A percentile compares a stretch with the other conserved stretches of the same genome.
These are phyloP conservation scores for Platyrinchus mystaceus DNA, from an alignment of 2,797 vertebrate species.

Conservation along the genomic window DNA sequence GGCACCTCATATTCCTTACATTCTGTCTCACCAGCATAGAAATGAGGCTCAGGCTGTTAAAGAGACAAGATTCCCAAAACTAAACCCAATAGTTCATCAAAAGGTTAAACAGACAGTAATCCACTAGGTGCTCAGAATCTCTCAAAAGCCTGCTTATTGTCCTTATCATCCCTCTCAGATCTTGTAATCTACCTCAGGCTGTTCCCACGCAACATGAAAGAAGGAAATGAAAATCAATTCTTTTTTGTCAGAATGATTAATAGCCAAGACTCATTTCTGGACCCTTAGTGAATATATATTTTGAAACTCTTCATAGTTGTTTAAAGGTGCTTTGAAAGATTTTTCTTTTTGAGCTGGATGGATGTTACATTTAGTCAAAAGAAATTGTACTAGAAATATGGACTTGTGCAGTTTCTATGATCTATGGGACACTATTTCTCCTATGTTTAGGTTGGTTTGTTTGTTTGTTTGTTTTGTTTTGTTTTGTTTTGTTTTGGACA, in stretches of 20 bases:
- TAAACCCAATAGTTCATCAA: not conserved
- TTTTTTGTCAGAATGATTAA: conserved; percentile 43
- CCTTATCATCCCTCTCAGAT: not conserved
- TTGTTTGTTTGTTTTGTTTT: no score
- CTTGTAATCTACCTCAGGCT: conserved; percentile 20
- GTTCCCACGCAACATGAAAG: conserved; percentile 1
- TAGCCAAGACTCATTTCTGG: not conserved
- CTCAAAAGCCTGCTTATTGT: not conserved
- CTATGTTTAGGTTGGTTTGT: not conserved
- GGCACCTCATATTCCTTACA: not conserved
- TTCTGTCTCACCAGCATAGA: not conserved
- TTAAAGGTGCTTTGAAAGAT: not conserved
- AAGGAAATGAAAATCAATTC: conserved; percentile 35
- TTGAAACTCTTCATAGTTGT: not conserved
- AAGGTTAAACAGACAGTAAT: conserved; percentile 18
- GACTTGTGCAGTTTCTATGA: not conserved
- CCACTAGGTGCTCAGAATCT: not conserved
- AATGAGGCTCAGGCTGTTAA: not conserved
- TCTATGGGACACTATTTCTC: not conserved
- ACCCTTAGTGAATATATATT: not conserved
- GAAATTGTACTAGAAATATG: not conserved
- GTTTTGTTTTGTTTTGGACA: not conserved
- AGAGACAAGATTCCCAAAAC: not conserved
- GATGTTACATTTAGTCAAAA: not conserved
- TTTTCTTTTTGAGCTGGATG: not conserved